Percentiles rank a stretch among this genome's conserved stretches.
Conservation (phyloP, 2,797 vertebrate species). For the Paramormyrops hopkinsi region DNA sequence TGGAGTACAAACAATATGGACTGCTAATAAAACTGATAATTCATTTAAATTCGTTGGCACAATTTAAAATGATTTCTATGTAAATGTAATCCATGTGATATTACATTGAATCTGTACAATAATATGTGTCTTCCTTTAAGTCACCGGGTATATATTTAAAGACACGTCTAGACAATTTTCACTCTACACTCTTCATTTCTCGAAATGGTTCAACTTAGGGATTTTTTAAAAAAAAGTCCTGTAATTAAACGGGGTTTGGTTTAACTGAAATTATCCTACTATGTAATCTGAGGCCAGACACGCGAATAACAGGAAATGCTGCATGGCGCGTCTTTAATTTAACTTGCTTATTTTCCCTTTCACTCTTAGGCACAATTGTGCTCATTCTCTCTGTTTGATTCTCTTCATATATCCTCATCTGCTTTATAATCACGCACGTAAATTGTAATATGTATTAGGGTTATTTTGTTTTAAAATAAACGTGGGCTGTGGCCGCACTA, state of each 20-base stretch:
- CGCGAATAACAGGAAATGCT: neutral
- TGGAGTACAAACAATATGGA: neutral
- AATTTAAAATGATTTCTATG: neutral
- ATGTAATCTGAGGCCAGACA: neutral
- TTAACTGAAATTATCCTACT: neutral
- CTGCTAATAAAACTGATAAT: neutral
- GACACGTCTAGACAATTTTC: neutral
- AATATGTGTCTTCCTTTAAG: neutral
- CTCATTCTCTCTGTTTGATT: neutral
- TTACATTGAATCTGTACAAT: neutral
- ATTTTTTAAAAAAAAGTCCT: neutral
- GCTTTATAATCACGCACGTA: neutral
- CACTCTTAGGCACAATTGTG: neutral
- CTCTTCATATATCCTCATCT: neutral
- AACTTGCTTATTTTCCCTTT: neutral
- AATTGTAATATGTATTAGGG: neutral
- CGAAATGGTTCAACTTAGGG: neutral
- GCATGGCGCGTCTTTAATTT: neutral
- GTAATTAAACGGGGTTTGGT: neutral
- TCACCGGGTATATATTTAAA: neutral
- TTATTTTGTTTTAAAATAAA: neutral
- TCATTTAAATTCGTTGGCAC: neutral
- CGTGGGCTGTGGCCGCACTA: neutral
- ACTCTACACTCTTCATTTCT: neutral
- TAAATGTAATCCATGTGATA: neutral